Evolutionary conservation across 2,888 invertebrate genomes (phyloP), one percentile per base, ranked within the genome.

Genomic region (Stomorhina lunata): DNA sequence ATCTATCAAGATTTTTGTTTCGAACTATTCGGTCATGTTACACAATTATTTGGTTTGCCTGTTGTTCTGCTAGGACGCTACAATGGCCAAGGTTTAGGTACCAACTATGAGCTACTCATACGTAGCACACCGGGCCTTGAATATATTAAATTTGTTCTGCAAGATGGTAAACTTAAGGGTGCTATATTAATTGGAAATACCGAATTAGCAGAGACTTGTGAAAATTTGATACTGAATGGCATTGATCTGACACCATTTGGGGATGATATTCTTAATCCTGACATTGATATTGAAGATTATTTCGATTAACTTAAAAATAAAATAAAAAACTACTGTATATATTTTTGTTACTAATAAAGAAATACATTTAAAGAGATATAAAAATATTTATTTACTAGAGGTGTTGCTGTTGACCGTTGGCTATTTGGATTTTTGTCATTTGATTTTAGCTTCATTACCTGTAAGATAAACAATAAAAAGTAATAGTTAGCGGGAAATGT

Each of bases 261-360:
- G 73, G 97, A 98, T 90, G 96, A 98, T 90, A 94, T 99, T 86
- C 93, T 99, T 7, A 95, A 99, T 93, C 98, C 99, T 20, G 94
- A 96, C 89, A 96, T 99, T 88, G 99, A 99, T 90, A 97, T 99
- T 88, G 99, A 99, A 91, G 99, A 99, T 92, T 99, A 98, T 92
- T 99, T 99, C 94, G 99, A 99, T 93, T 99, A 91, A 86, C 73
- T 45, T n/a, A n/a, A 82, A 77, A 53, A 65, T 61, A 80, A 68
- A 76, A 17, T 59, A 45, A 61, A 20, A 65, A 66, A 53, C 27
- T 43, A 2, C 1, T 69, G 9, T 45, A 20, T 22, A 17, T 29
- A 50, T 63, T 57, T 57, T 45, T 43, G n/a, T 81, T 43, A 53
- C 15, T 71, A 10, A 65, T 20, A 48, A 25, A 50, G 43, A 40